Evolutionary conservation across 2,797 vertebrate species (phyloP), one percentile per base, ranked within the genome.

Genomic region (Silurus lanzhouensis): DNA sequence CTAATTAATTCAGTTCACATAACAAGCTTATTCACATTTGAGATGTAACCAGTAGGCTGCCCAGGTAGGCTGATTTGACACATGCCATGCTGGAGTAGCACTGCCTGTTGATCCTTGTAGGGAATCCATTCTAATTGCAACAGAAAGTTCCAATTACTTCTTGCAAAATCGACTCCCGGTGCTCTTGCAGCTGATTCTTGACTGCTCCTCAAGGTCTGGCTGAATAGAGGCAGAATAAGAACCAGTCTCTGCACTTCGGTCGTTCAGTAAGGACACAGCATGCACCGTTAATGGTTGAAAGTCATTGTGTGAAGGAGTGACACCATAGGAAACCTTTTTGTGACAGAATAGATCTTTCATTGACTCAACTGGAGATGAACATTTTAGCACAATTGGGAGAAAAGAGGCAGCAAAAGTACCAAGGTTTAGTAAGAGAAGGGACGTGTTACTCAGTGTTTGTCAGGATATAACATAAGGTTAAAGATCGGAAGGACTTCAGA

Each of bases 321-420:
- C 38, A 70, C 85, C 38, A 61, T 22, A 81, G 83, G 82, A 90
- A 25, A 67, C 84, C 80, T 88, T 88, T 88, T 88, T 84, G 87
- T 89, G 87, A 75, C 82, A 55, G 74, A 85, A 90, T 87, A 85
- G 85, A 87, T 90, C 84, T 88, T 87, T 89, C 67, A 90, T 86
- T 81, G 75, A 52, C 79, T n/a, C 77, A 20, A 27, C 58, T 81
- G 60, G 85, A 86, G 83, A 83, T 48, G 63, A 82, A 85, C 64
- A 79, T 66, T 64, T 48, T 64, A 25, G 57, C 77, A 70, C 83
- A 82, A 72, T 77, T 12, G 27, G 61, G 57, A n/a, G 61, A 84
- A 84, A 79, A 2, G 27, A 67, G 25, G 52, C 27, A 82, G 71
- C 64, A 44, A 60, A 83, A 63, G 61, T 25, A 66, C 67, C 25